phyloP scores from a whole-genome alignment of 2,113 vertebrate species.

The Lasiurus cinereus region DNA sequence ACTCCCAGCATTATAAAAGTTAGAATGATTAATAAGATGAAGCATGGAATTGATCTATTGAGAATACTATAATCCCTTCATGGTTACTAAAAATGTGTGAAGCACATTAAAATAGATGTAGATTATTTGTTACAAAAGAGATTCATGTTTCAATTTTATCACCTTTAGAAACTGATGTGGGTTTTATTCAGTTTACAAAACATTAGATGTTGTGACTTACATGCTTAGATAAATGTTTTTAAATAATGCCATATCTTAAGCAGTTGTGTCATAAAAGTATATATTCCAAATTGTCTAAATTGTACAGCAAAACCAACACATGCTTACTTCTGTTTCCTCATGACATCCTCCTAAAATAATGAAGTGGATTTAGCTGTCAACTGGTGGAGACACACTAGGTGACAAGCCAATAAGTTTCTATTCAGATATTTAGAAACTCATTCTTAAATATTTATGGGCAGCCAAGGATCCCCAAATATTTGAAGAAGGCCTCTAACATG shows the following conservation, averaged over 20 bases:
- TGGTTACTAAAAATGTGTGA: constrained; percentile 63
- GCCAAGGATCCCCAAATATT: constrained; percentile 24
- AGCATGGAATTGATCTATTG: constrained; percentile 68
- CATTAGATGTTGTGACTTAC: neutral
- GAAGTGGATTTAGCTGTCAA: neutral
- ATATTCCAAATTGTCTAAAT: neutral
- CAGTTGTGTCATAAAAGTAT: neutral
- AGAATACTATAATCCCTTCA: constrained; percentile 72
- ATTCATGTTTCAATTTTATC: constrained; percentile 64
- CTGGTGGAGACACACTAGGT: neutral
- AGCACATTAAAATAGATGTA: constrained; percentile 69
- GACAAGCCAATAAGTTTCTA: neutral
- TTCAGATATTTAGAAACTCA: constrained; percentile 9
- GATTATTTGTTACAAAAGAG: constrained; percentile 64
- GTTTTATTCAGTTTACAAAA: constrained; percentile 31
- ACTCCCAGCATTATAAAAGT: constrained; percentile 70
- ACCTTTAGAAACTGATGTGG: neutral
- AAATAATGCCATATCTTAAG: neutral
- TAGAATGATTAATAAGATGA: constrained; percentile 79
- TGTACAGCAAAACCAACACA: neutral
- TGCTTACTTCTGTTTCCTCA: neutral
- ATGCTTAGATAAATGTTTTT: constrained; percentile 21
- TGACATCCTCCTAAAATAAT: neutral
- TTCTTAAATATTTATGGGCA: constrained; percentile 3
- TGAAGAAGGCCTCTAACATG: neutral